phyloP scores from a whole-genome alignment of 2,113 vertebrate genomes.

The Hyaena hyaena region DNA sequence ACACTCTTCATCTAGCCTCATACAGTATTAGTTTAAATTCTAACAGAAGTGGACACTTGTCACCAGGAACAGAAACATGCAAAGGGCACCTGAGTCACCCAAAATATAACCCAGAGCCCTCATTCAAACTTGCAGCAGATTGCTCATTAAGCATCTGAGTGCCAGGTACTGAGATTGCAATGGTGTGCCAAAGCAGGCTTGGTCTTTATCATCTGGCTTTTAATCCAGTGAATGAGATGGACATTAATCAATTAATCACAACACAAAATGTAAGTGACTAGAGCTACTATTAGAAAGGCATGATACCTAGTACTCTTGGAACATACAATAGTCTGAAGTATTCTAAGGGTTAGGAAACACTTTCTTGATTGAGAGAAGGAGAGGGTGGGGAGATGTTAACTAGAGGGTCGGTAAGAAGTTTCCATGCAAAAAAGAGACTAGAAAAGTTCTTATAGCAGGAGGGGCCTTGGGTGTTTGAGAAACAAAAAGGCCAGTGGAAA shows the following conservation, averaged over 20 bases:
- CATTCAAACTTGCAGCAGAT: background rate
- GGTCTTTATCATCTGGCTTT: background rate
- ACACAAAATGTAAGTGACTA: background rate
- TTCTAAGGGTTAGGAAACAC: background rate
- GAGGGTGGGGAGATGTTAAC: background rate
- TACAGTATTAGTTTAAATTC: background rate
- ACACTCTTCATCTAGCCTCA: too few species aligned
- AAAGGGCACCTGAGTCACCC: background rate
- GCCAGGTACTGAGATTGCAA: background rate
- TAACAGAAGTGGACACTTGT: background rate
- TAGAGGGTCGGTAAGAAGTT: background rate
- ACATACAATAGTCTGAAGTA: fast-evolving
- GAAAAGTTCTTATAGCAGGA: background rate
- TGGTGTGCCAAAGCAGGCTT: background rate
- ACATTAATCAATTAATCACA: background rate
- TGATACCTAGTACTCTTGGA: too few species aligned
- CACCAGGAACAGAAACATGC: background rate
- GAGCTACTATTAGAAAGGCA: background rate
- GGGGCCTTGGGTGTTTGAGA: background rate
- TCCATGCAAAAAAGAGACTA: background rate
- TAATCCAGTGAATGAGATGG: background rate
- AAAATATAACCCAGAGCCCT: background rate
- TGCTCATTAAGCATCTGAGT: background rate
- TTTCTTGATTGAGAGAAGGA: background rate
- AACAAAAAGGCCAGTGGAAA: background rate